phyloP scores from a whole-genome alignment of 2,888 invertebrate species.

The Automeris io region DNA sequence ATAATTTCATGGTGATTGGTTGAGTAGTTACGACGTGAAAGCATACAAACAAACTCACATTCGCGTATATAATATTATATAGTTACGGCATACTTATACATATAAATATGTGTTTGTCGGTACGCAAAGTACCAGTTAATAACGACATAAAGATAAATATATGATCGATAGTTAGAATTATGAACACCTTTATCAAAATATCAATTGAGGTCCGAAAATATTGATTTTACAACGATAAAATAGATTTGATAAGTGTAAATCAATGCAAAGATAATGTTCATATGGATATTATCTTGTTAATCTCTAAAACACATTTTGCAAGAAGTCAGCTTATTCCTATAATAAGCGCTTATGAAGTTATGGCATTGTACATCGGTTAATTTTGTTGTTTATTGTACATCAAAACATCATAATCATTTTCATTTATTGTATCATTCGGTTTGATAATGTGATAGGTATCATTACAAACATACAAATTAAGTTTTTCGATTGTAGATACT shows the following conservation, averaged over 20 bases:
- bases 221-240: constrained; percentile 12
- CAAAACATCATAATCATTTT: too few species aligned
- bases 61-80: too few species aligned
- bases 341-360: background rate
- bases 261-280: constrained; percentile 24
- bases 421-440: too few species aligned
- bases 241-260: constrained; percentile 33
- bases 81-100: too few species aligned
- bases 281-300: constrained; percentile 4
- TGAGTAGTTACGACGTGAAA: too few species aligned
- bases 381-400: too few species aligned
- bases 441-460: too few species aligned
- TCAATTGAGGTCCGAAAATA: background rate
- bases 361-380: too few species aligned
- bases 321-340: background rate
- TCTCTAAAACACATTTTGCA: background rate
- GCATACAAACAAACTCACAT: too few species aligned
- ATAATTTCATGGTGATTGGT: too few species aligned
- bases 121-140: background rate
- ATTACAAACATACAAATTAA: too few species aligned
- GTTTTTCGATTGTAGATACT: too few species aligned
- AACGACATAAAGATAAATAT: background rate
- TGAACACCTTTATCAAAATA: background rate
- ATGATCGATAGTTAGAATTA: background rate
- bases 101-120: background rate